Conservation (phyloP, 2,888 invertebrate genomes). For the Leuctra nigra region DNA sequence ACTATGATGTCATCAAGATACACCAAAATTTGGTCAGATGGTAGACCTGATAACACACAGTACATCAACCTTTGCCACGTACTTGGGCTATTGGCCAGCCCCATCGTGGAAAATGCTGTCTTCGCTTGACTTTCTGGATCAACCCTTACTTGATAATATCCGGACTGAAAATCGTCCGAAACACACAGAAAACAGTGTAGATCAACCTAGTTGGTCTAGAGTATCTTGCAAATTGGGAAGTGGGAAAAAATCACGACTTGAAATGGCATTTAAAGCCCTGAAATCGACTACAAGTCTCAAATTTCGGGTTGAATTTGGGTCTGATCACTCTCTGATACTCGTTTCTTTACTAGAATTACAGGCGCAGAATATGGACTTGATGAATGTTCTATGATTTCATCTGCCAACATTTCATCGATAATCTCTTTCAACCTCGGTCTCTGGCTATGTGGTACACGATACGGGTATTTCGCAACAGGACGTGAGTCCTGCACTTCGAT, state of each 20-base stretch:
- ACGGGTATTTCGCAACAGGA: not conserved
- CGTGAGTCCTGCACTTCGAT: not conserved
- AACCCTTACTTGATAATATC: not conserved
- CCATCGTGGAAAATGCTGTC: not conserved
- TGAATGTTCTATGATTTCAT: not conserved
- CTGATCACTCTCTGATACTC: not conserved
- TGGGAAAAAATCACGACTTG: not conserved
- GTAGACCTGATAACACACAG: not conserved
- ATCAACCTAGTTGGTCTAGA: not conserved
- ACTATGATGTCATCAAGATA: not conserved
- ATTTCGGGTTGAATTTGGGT: too few relatives aligned
- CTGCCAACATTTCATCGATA: not conserved
- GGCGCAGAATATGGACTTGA: not conserved
- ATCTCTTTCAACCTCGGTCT: not conserved
- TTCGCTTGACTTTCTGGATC: not conserved
- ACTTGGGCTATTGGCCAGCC: not conserved
- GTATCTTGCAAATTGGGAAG: not conserved
- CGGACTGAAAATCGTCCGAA: too few relatives aligned
- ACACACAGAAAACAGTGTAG: too few relatives aligned
- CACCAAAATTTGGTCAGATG: too few relatives aligned
- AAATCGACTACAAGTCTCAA: too few relatives aligned
- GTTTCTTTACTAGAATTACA: not conserved
- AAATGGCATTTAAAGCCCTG: not conserved
- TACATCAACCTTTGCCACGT: not conserved
- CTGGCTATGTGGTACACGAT: not conserved